Percentiles rank a stretch among this genome's conserved stretches.
Evolutionary conservation across 1,140 invertebrate genomes (phyloP).

Genomic region (Scaptomyza graminum): DNA sequence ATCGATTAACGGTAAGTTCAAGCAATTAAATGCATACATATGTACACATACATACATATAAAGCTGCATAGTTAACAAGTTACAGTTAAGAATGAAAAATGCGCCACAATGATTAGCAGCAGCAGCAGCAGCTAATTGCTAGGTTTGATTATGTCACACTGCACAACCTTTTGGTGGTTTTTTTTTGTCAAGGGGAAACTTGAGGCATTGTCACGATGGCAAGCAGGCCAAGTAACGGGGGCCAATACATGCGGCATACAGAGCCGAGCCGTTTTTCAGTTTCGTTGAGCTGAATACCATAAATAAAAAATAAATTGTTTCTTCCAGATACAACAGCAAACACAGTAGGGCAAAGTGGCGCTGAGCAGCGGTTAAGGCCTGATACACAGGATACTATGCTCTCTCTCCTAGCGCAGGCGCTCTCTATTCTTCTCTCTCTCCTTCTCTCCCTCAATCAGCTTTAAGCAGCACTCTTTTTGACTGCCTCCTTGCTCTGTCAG

Average conservation of each 20-base stretch:
- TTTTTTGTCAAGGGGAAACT: conserved; percentile 79
- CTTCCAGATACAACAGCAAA: conserved; percentile 21
- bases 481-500: conserved; percentile 4
- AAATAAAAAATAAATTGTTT: conserved; percentile 26
- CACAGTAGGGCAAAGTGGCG: too few relatives aligned
- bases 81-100: neutral
- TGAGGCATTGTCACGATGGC: conserved; percentile 7
- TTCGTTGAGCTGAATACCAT: conserved; percentile 64
- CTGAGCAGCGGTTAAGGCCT: too few relatives aligned
- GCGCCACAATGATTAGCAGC: neutral
- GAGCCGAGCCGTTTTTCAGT: conserved; percentile 12
- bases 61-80: conserved; percentile 1
- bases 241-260: conserved; percentile 12
- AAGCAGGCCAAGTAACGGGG: neutral
- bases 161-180: conserved; percentile 73
- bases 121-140: conserved; percentile 33
- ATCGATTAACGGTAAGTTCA: conserved; percentile 76
- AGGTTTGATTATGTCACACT: too few relatives aligned
- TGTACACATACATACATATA: neutral
- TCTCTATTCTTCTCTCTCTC: conserved; percentile 3
- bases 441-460: neutral
- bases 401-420: conserved; percentile 25
- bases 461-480: neutral
- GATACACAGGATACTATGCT: conserved; percentile 4
- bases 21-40: neutral